A percentile compares a stretch with the other conserved stretches of the same genome.
Conservation (phyloP, 1,140 invertebrate genomes). For the Ctenoplectra terminalis region DNA sequence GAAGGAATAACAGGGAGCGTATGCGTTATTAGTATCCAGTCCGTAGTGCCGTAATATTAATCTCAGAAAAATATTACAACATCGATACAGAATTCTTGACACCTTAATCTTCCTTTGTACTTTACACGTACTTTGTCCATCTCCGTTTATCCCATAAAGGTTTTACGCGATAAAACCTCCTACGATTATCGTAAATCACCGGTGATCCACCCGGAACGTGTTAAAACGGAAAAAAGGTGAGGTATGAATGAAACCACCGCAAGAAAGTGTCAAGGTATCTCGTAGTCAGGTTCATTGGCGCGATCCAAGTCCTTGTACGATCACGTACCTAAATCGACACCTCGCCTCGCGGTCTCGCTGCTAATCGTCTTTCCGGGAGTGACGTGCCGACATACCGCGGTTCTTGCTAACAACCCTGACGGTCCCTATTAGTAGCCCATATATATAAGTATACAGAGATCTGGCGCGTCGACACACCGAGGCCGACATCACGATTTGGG, state of each 20-base stretch:
- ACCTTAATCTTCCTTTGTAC: neutral
- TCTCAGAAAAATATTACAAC: no score
- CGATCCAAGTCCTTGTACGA: slow-evolving; percentile 26
- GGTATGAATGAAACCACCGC: slow-evolving; percentile 1
- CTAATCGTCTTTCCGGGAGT: slow-evolving; percentile 60
- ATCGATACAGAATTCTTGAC: no score
- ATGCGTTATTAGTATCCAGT: no score
- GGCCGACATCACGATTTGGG: slow-evolving; percentile 63
- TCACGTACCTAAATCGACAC: slow-evolving; percentile 64
- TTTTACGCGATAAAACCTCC: no score
- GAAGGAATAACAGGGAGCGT: no score
- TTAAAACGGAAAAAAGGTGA: neutral
- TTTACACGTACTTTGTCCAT: neutral
- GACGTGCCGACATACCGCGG: slow-evolving; percentile 64
- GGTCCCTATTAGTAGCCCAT: slow-evolving; percentile 45
- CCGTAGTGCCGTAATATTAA: no score
- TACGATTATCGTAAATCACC: slow-evolving; percentile 18
- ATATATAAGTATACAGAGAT: no score
- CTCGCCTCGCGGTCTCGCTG: slow-evolving; percentile 33
- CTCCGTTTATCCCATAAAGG: slow-evolving; percentile 7
- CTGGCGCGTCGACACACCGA: slow-evolving; percentile 27
- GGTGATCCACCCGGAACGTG: neutral
- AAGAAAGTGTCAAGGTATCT: slow-evolving; percentile 40
- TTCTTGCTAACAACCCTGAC: slow-evolving; percentile 56
- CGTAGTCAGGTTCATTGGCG: slow-evolving; percentile 26